A percentile compares a stretch with the other conserved stretches of the same genome.
phyloP scores from a whole-genome alignment of 1,140 invertebrate genomes.

The Arctopsyche grandis region DNA sequence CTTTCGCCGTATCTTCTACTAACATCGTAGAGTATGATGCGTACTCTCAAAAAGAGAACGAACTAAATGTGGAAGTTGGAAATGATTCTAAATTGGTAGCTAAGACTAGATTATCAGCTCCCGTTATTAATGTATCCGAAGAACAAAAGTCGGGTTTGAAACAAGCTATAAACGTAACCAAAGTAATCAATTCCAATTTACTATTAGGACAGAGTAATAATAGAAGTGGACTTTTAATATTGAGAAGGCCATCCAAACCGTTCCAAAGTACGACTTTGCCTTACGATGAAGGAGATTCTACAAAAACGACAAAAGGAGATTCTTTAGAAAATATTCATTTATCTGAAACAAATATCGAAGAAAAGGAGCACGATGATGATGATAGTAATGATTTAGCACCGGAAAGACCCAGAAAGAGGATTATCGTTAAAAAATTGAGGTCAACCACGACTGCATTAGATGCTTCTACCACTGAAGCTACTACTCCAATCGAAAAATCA shows the following conservation, averaged over 20 bases:
- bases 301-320: constrained; percentile 56
- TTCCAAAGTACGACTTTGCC: not conserved
- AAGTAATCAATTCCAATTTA: constrained; percentile 52
- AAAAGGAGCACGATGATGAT: constrained; percentile 64
- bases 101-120: constrained; percentile 44
- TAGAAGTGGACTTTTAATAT: constrained; percentile 49
- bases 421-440: constrained; percentile 59
- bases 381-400: constrained; percentile 51
- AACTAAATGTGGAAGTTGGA: constrained; percentile 57
- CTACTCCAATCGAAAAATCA: constrained; percentile 58
- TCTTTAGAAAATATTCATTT: constrained; percentile 68
- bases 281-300: constrained; percentile 56
- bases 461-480: constrained; percentile 48
- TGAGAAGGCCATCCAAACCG: constrained; percentile 47
- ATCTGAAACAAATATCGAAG: constrained; percentile 68
- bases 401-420: constrained; percentile 55
- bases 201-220: constrained; percentile 50
- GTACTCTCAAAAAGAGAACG: constrained; percentile 53
- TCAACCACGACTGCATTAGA: constrained; percentile 55
- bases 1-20: constrained; percentile 57
- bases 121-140: constrained; percentile 47
- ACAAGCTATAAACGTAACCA: constrained; percentile 48
- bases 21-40: constrained; percentile 46
- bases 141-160: constrained; percentile 31
- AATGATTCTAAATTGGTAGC: constrained; percentile 45